Base-by-base conservation (phyloP, 2,113 vertebrate species). In the Prunella himalayana region DNA sequence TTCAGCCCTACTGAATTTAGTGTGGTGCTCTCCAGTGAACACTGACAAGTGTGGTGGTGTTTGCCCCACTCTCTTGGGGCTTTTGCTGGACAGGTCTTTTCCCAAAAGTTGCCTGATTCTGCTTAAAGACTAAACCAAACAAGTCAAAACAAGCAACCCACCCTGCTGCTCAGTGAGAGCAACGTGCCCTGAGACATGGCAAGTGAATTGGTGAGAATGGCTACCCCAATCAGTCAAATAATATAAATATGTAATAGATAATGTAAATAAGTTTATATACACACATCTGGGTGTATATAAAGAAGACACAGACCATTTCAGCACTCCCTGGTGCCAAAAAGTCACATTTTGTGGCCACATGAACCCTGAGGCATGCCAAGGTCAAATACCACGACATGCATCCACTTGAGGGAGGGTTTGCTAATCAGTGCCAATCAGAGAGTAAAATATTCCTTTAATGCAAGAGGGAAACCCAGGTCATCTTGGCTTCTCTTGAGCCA, bases 171-270 rank as follows among this genome's bases (percentile, higher is more conserved):
- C 23, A 33, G 50, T 11, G 13, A 21, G 11, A 69, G 35, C 63
- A 60, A 30, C 0, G 0, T 22, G 20, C 15, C n/a, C 64, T 35
- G 54, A 61, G 70, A 20, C 2, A 1, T 0, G 1, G 21, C 30
- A 14, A 33, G 37, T 21, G 21, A 33, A 37, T 35, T 63, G 39
- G 24, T 49, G 37, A 81, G 56, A 68, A 15, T 27, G 60, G 42
- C 65, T 71, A 30, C 50, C 61, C 54, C 24, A 6, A 18, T 53
- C 24, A 82, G 24, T 17, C 73, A 73, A 10, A 56, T n/a, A 22
- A 33, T 56, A 31, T 56, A 33, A 33, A 56, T 21, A 33, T 54
- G 20, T 21, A 56, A 54, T 56, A 33, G 6, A 54, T 56, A 3
- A 33, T 17, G 24, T 31, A 42, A 23, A 25, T 23, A 15, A 24